Percentiles rank a stretch among this genome's conserved stretches.
phyloP scores from a whole-genome alignment of 2,888 invertebrate genomes.

The Ectemnius cavifrons region DNA sequence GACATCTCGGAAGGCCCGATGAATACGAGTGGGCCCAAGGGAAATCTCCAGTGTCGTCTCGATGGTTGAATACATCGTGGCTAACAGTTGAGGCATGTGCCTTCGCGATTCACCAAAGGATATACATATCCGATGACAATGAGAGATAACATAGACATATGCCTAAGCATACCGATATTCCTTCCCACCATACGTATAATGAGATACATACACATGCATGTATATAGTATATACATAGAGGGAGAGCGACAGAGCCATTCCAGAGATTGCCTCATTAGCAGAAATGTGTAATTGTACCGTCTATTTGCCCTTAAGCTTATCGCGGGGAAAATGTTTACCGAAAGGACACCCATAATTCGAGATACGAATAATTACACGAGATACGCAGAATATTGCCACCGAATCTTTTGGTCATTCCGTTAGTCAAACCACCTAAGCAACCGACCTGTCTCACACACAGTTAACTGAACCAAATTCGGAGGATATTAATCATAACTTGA shows the following conservation, averaged over 20 bases:
- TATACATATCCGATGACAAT: too few species aligned
- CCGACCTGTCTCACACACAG: too few species aligned
- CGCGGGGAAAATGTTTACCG: constrained; percentile 45
- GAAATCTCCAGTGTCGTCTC: constrained; percentile 59
- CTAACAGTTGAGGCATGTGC: too few species aligned
- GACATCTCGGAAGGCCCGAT: constrained; percentile 18
- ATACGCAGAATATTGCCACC: neutral
- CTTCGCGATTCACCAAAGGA: too few species aligned
- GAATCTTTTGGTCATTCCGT: too few species aligned
- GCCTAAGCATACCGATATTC: too few species aligned
- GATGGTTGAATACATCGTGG: constrained; percentile 41
- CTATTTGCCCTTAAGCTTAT: constrained; percentile 48
- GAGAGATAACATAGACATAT: too few species aligned
- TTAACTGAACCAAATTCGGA: too few species aligned
- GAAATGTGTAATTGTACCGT: constrained; percentile 52
- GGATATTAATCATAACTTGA: too few species aligned
- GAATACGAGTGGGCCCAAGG: constrained; percentile 55
- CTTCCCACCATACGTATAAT: constrained; percentile 10
- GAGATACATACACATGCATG: constrained; percentile 7
- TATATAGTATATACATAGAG: constrained; percentile 15
- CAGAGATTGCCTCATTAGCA: constrained; percentile 64
- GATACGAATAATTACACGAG: too few species aligned
- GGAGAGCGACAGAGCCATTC: constrained; percentile 48
- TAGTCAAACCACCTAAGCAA: too few species aligned
- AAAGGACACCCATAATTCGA: constrained; percentile 43